Evolutionary conservation across 1,140 invertebrate species (phyloP).

Genomic region (Chrysoperla carnea): DNA sequence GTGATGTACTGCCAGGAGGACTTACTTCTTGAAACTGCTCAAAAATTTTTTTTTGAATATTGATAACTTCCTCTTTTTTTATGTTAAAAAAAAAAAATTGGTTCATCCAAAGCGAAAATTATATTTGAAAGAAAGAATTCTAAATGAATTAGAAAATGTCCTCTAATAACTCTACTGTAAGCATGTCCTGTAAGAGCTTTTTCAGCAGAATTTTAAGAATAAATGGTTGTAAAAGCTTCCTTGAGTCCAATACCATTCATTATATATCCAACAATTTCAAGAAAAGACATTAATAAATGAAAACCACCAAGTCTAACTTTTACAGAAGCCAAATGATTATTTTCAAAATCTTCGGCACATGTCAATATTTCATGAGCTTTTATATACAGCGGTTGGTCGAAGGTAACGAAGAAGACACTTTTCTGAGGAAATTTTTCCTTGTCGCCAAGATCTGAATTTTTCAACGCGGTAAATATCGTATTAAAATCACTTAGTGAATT

Average conservation of each 20-base stretch:
- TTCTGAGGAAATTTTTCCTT: slow-evolving; percentile 7
- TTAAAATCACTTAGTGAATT: slow-evolving; percentile 6
- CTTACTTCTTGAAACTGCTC: slow-evolving; percentile 5
- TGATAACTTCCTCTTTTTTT: slow-evolving; percentile 9
- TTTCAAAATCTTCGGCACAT: too few relatives aligned
- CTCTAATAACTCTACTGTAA: slow-evolving; percentile 21
- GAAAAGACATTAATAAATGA: slow-evolving; percentile 20
- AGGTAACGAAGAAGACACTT: slow-evolving; percentile 17
- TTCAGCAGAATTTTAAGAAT: slow-evolving; percentile 13
- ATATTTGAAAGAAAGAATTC: slow-evolving; percentile 9
- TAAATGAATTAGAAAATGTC: slow-evolving; percentile 16
- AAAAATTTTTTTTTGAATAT: slow-evolving; percentile 7
- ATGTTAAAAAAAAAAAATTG: too few relatives aligned
- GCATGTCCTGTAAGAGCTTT: slow-evolving; percentile 22
- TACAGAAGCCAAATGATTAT: too few relatives aligned
- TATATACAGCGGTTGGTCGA: slow-evolving; percentile 17
- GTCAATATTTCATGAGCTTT: slow-evolving; percentile 14
- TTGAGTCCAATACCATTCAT: slow-evolving; percentile 21
- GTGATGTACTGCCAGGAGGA: slow-evolving; percentile 8
- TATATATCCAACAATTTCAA: slow-evolving; percentile 19
- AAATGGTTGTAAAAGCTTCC: slow-evolving; percentile 14
- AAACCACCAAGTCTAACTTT: slow-evolving; percentile 13
- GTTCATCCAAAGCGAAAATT: slow-evolving; percentile 6
- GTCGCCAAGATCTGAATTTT: slow-evolving; percentile 2
- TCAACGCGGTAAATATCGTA: slow-evolving; percentile 8